Evolutionary conservation across 2,797 vertebrate species (phyloP).

Genomic region (Mormyrops boulengeri): DNA sequence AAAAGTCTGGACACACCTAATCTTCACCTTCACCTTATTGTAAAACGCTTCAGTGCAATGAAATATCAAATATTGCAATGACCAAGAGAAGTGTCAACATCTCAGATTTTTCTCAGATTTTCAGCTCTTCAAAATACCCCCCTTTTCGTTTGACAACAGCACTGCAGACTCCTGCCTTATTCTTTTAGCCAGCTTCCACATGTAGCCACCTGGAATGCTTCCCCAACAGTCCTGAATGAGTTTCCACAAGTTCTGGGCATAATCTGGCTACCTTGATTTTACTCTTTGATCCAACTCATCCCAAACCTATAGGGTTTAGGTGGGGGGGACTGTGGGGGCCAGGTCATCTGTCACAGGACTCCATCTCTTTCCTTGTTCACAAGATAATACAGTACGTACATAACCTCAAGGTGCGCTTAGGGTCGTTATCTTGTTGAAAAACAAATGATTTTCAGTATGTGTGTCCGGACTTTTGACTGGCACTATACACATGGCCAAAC

Average conservation of each 20-base stretch:
- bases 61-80: not conserved
- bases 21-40: not conserved
- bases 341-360: not conserved
- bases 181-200: not conserved
- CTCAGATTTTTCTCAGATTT: not conserved
- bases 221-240: not conserved
- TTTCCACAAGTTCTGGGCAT: not conserved
- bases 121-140: not conserved
- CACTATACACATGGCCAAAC: not conserved
- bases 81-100: not conserved
- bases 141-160: not conserved
- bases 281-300: not conserved
- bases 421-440: not conserved
- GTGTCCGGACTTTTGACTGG: not conserved
- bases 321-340: not conserved
- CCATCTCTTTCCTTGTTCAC: not conserved
- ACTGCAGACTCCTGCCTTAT: not conserved
- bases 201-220: not conserved
- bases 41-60: not conserved
- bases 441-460: not conserved
- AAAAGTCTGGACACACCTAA: not conserved
- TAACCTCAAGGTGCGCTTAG: not conserved
- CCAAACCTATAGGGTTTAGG: not conserved
- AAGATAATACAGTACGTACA: not conserved
- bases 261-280: not conserved